phyloP scores from a whole-genome alignment of 64 coral and sea anemone species.

The Dendronephthya gigantea region DNA sequence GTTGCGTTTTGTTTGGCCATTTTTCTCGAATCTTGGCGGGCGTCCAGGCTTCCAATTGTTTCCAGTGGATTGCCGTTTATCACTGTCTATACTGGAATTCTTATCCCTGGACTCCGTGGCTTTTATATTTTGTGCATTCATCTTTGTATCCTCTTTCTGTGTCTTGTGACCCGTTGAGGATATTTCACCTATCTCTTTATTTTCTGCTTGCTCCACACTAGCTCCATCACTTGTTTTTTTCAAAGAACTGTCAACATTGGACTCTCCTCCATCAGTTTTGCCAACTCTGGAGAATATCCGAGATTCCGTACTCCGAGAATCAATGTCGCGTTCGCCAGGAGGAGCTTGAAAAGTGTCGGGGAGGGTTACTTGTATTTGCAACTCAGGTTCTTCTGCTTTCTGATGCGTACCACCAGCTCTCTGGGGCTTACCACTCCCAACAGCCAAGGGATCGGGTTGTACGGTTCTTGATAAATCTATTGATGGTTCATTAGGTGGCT shows the following conservation, averaged over 20 bases:
- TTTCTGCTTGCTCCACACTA: neutral
- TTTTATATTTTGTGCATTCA: neutral
- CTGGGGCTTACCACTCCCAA: neutral
- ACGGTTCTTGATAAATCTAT: neutral
- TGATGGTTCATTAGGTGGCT: neutral
- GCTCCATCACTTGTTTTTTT: neutral
- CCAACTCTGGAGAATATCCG: neutral
- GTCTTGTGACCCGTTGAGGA: neutral
- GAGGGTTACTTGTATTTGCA: neutral
- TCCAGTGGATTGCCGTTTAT: neutral
- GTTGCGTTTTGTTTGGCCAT: neutral
- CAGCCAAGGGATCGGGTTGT: neutral
- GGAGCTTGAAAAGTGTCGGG: neutral
- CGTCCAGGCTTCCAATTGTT: neutral
- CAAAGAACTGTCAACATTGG: neutral
- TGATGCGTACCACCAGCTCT: neutral
- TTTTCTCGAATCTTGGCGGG: neutral
- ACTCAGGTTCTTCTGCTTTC: neutral
- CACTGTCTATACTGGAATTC: neutral
- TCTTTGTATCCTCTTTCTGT: neutral
- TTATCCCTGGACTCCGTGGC: neutral
- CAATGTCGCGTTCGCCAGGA: neutral
- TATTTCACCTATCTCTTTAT: neutral
- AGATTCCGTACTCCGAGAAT: neutral
- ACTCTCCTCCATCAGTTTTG: neutral